These are phyloP conservation scores for Microplitis mediator DNA, from an alignment of 1,140 invertebrate species.

Conservation along the genomic window DNA sequence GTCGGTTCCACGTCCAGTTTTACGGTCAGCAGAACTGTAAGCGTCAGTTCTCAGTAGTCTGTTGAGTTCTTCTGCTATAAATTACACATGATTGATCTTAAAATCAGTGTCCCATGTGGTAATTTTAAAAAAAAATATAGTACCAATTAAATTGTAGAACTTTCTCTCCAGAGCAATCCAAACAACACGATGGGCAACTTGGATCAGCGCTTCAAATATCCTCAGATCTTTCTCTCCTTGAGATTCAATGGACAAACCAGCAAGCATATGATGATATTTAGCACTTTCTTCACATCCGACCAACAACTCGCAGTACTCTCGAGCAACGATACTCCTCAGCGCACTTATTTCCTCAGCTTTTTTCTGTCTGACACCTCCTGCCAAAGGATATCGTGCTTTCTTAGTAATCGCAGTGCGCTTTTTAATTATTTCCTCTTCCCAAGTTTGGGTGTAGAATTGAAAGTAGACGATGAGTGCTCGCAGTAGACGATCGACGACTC, in stretches of 20 bases:
- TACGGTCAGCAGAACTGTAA: conserved; percentile 59
- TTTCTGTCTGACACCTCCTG: conserved; percentile 61
- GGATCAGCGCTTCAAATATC: conserved; percentile 66
- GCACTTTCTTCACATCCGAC: conserved; percentile 60
- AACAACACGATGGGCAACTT: conserved; percentile 66
- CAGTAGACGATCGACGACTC: conserved; percentile 67
- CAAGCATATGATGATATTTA: conserved; percentile 67
- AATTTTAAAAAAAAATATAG: neutral
- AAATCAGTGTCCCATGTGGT: neutral
- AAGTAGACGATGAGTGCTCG: conserved; percentile 68
- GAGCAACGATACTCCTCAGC: conserved; percentile 65
- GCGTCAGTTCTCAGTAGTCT: conserved; percentile 66
- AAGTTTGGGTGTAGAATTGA: conserved; percentile 68
- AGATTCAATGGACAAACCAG: conserved; percentile 57
- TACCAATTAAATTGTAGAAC: conserved; percentile 66
- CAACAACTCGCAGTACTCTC: conserved; percentile 67
- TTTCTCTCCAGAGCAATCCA: conserved; percentile 69
- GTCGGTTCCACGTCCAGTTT: conserved; percentile 23
- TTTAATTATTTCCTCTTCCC: conserved; percentile 60
- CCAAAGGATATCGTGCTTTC: conserved; percentile 66
- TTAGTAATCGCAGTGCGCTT: conserved; percentile 63
- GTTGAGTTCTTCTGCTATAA: conserved; percentile 66
- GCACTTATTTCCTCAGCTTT: conserved; percentile 65
- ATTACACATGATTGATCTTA: conserved; percentile 2
- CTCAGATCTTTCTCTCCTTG: conserved; percentile 67